phyloP scores from a whole-genome alignment of 2,888 invertebrate genomes.

The Ceriagrion tenellum region DNA sequence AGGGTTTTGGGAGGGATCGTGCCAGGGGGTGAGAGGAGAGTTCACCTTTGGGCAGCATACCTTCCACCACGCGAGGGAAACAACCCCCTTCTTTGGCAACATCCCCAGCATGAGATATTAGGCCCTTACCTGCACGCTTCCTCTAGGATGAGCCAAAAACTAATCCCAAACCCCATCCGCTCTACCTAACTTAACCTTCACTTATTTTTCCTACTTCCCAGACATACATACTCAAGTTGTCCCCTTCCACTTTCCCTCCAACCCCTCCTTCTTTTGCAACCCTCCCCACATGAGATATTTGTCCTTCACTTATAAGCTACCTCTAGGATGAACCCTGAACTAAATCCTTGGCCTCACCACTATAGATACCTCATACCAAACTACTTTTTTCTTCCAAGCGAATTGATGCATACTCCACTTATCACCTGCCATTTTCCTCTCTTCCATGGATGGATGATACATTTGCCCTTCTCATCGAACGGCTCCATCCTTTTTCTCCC shows the following conservation, averaged over 20 bases:
- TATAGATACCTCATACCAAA: not conserved
- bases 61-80: not conserved
- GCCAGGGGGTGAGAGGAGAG: not conserved
- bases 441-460: conserved; percentile 18
- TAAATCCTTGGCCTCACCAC: not conserved
- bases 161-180: too few relatives aligned
- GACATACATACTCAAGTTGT: not conserved
- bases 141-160: not conserved
- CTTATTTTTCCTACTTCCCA: too few relatives aligned
- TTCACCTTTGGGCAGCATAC: conserved; percentile 24
- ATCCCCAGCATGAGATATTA: not conserved
- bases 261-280: too few relatives aligned
- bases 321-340: not conserved
- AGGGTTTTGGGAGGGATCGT: not conserved
- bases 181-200: not conserved
- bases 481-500: not conserved
- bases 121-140: conserved; percentile 4
- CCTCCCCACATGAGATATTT: too few relatives aligned
- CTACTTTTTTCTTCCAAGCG: not conserved
- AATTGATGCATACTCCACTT: not conserved
- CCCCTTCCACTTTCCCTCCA: not conserved
- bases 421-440: not conserved
- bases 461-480: not conserved
- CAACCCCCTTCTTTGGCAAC: not conserved
- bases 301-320: not conserved